Evolutionary conservation across 2,888 invertebrate species (phyloP).

Genomic region (Drosophila infuscata): DNA sequence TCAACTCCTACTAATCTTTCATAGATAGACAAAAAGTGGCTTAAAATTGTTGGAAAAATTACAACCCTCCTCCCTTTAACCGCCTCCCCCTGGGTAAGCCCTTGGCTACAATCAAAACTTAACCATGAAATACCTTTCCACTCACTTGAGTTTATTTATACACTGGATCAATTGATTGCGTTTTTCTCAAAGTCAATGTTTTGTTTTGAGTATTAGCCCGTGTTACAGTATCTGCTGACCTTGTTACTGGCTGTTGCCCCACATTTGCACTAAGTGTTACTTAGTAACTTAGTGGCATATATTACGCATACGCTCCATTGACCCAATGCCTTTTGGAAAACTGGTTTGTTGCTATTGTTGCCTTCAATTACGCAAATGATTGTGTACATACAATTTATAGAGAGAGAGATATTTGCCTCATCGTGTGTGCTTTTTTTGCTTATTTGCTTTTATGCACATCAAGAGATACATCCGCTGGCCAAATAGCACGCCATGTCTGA

Average conservation of each 20-base stretch:
- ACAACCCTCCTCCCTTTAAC: neutral
- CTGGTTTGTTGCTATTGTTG: slow-evolving; percentile 20
- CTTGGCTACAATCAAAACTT: neutral
- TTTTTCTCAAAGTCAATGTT: slow-evolving; percentile 18
- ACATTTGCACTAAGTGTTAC: slow-evolving; percentile 26
- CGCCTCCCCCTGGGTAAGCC: neutral
- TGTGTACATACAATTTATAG: slow-evolving; percentile 9
- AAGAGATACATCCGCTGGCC: slow-evolving; percentile 43
- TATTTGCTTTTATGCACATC: slow-evolving; percentile 5
- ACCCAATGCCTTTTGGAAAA: slow-evolving; percentile 51
- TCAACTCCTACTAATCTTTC: neutral
- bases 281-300: slow-evolving; percentile 19
- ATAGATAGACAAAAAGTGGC: neutral
- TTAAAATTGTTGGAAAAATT: neutral
- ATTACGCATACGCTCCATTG: slow-evolving; percentile 45
- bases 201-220: slow-evolving; percentile 1
- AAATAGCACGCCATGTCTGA: slow-evolving; percentile 35
- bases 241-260: slow-evolving; percentile 24
- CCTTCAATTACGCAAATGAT: slow-evolving; percentile 47
- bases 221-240: slow-evolving; percentile 9
- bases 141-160: neutral
- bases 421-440: neutral
- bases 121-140: neutral
- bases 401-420: neutral
- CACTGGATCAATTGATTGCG: neutral